Evolutionary conservation across 2,113 vertebrate genomes (phyloP), one percentile per base, ranked within the genome.

Genomic region (Noctilio leporinus): DNA sequence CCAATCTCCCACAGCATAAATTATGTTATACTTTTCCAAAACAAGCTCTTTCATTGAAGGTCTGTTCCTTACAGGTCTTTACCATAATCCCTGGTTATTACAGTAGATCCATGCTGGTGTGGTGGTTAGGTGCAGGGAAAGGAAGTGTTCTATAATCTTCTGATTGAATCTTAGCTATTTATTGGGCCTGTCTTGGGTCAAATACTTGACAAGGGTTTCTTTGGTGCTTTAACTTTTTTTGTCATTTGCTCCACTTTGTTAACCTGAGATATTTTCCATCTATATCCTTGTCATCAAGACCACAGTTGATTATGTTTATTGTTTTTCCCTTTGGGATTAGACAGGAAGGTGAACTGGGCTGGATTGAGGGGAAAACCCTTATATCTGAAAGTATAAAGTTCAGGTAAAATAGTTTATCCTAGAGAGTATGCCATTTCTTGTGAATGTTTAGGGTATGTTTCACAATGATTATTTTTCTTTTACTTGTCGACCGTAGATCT

Each of bases 401-500:
- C 28, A 16, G 6, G 4, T 49, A 70, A 64, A 38, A 9, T 62
- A 22, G 30, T 75, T 55, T 47, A 57, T 30, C 33, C 38, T 30
- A 57, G 10, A 78, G 4, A 40, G 0, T 26, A 20, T 19, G 14
- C 0, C 17, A 69, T 76, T 80, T 84, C 6, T 1, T 11, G 14
- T 1, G 3, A 88, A 64, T 4, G 15, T 9, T 86, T 5, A 22
- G 26, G 9, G 24, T 45, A 3, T 14, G 55, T 40, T 73, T 84
- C 35, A 80, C 16, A 80, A 38, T 12, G 16, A 77, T 6, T 64
- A 15, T 4, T 80, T 11, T 69, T 35, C 16, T 20, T 49, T 5
- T 57, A 15, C 2, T 0, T 0, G 1, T 24, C 17, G 33, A 49
- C 7, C 28, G 49, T 20, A 47, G 4, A 80, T 1, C 2, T 26